These are phyloP conservation scores for Argyrosomus japonicus DNA, from an alignment of 2,113 vertebrate genomes.

Conservation along the genomic window DNA sequence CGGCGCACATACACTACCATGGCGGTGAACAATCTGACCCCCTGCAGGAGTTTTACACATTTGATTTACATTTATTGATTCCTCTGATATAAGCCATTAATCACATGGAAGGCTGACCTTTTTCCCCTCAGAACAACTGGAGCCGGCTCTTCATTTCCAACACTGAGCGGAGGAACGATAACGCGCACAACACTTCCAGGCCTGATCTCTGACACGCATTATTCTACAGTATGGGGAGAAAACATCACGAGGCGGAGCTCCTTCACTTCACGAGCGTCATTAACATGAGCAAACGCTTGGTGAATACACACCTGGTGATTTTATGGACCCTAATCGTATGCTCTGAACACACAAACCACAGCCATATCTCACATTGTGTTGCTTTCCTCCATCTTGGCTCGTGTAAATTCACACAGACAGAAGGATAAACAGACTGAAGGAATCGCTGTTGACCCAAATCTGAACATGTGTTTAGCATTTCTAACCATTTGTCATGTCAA, in stretches of 20 bases:
- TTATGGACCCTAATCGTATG: neutral
- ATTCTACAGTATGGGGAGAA: neutral
- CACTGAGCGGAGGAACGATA: conserved; percentile 22
- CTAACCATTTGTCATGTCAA: conserved; percentile 25
- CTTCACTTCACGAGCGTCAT: neutral
- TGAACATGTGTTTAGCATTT: conserved; percentile 50
- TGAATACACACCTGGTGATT: conserved; percentile 9
- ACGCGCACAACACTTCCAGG: neutral
- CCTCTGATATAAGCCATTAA: conserved; percentile 70
- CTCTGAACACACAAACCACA: neutral
- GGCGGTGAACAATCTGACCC: conserved; percentile 43
- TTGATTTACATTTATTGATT: conserved; percentile 83
- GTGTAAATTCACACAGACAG: conserved; percentile 12
- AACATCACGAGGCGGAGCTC: neutral
- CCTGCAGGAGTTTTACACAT: conserved; percentile 71
- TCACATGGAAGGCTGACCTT: conserved; percentile 68
- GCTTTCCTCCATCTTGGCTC: conserved; percentile 15
- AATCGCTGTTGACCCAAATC: conserved; percentile 34
- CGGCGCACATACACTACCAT: neutral
- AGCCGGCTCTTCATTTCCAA: conserved; percentile 64
- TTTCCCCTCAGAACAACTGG: conserved; percentile 33
- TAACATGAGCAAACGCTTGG: conserved; percentile 15
- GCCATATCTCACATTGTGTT: neutral
- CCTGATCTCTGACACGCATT: conserved; percentile 16
- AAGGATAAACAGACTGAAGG: conserved; percentile 37